Conservation (phyloP, 2,797 vertebrate species). For the Enteromius trimaculatus region DNA sequence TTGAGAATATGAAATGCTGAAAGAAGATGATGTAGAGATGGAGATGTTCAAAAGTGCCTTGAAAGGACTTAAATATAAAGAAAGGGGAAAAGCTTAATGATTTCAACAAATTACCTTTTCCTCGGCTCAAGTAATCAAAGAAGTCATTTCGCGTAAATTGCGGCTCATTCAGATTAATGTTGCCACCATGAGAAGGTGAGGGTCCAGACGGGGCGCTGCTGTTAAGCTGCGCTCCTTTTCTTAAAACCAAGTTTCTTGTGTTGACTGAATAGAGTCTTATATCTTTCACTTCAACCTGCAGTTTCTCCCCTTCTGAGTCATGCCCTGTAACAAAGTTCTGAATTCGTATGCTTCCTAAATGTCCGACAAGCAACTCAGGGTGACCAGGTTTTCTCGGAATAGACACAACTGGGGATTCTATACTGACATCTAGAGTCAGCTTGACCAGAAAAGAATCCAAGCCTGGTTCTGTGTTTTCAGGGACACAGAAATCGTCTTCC, state of each 20-base stretch:
- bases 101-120: slow-evolving; percentile 80
- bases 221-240: slow-evolving; percentile 66
- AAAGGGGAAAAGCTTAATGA: not conserved
- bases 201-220: slow-evolving; percentile 45
- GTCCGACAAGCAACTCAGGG: slow-evolving; percentile 91
- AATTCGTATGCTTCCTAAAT: slow-evolving; percentile 93
- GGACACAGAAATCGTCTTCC: slow-evolving; percentile 73
- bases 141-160: slow-evolving; percentile 95
- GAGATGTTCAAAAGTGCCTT: not conserved
- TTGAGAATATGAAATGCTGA: slow-evolving; percentile 96
- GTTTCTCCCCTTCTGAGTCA: slow-evolving; percentile 81
- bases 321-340: slow-evolving; percentile 90
- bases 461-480: slow-evolving; percentile 68
- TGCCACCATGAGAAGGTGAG: slow-evolving; percentile 64
- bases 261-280: slow-evolving; percentile 96
- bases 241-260: slow-evolving; percentile 80
- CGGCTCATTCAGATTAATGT: slow-evolving; percentile 81
- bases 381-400: slow-evolving; percentile 93
- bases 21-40: slow-evolving; percentile 30
- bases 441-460: slow-evolving; percentile 85
- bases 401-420: slow-evolving; percentile 95
- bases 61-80: not conserved
- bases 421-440: slow-evolving; percentile 90
- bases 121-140: slow-evolving; percentile 89
- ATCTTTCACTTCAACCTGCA: slow-evolving; percentile 94